Base-by-base conservation (phyloP, 2,888 invertebrate genomes). In the Metacarcinus magister region DNA sequence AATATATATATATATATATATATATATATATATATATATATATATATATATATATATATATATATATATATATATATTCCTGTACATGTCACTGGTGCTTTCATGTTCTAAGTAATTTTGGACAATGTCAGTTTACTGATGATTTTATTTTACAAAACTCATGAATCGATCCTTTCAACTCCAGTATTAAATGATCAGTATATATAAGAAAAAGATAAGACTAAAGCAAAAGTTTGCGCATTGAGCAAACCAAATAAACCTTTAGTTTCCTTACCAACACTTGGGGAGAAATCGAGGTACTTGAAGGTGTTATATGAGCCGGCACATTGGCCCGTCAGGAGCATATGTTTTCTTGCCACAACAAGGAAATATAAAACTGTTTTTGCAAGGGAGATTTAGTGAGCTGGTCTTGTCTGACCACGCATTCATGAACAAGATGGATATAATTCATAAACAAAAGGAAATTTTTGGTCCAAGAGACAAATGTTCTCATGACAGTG, bases 401-500 rank as follows among this genome's bases (percentile, higher is more conserved):
- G 87, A 16, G 39, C 39, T 39, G 10, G 19, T 32, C 39, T 39
- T 16, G 16, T 39, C 10, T 87, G 87, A 87, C 87, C 39, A 87
- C 87, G 16, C 39, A 39, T 39, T 87, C 87, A 39, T 39, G 87
- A 32, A 32, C 87, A 39, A 87, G 87, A 87, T 39, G 87, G 39
- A 87, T 87, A n/a, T 39, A 32, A 19, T 87, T 39, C 87, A 87
- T 87, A 87, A 87, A 87, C 87, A 87, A 87, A 87, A 39, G 39
- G 87, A 87, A 87, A 39, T 39, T 87, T 87, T 19, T 10, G 39
- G 19, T 87, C 39, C 87, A 39, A 16, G 16, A 87, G 87, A 87
- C 87, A 39, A 87, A 87, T 87, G 87, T 87, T 39, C 10, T 39
- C 10, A 39, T n/a, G 87, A 87, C 87, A 16, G 87, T 8, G 39